Evolutionary conservation across 2,797 vertebrate species (phyloP).

Genomic region (Ctenosaura bakeri): DNA sequence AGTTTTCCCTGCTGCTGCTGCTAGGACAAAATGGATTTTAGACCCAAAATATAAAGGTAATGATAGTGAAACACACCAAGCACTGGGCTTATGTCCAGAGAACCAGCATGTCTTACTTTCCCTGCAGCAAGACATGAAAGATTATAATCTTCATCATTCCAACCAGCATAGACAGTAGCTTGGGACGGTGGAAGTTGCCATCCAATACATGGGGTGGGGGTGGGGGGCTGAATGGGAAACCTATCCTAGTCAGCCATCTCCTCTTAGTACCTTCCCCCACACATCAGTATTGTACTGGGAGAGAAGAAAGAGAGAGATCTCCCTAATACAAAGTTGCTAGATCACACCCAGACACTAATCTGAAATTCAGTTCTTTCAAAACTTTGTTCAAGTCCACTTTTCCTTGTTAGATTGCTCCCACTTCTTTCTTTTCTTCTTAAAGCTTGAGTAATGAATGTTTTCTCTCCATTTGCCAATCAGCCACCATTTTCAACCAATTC

Average conservation of each 20-base stretch:
- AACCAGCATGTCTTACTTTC: background rate
- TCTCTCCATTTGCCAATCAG: slow-evolving; percentile 23
- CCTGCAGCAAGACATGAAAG: background rate
- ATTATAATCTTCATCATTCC: background rate
- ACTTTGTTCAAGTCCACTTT: slow-evolving; percentile 4
- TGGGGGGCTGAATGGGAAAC: background rate
- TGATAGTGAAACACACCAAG: background rate
- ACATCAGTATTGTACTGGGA: no score
- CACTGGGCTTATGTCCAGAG: background rate
- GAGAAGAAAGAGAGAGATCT: background rate
- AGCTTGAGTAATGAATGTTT: slow-evolving; percentile 27
- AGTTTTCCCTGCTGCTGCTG: background rate
- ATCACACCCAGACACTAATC: background rate
- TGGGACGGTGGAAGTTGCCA: background rate
- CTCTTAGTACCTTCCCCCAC: no score
- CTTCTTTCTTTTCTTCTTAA: slow-evolving; percentile 26
- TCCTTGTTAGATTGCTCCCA: slow-evolving; percentile 13
- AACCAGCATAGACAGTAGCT: background rate
- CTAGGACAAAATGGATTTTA: background rate
- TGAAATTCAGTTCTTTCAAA: slow-evolving; percentile 7
- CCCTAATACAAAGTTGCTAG: background rate
- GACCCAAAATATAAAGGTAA: background rate
- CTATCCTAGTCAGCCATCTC: no score
- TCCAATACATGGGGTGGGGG: background rate
- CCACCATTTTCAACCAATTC: slow-evolving; percentile 43